Conservation (phyloP, 2,888 invertebrate genomes). For the Heliconius ismenius region DNA sequence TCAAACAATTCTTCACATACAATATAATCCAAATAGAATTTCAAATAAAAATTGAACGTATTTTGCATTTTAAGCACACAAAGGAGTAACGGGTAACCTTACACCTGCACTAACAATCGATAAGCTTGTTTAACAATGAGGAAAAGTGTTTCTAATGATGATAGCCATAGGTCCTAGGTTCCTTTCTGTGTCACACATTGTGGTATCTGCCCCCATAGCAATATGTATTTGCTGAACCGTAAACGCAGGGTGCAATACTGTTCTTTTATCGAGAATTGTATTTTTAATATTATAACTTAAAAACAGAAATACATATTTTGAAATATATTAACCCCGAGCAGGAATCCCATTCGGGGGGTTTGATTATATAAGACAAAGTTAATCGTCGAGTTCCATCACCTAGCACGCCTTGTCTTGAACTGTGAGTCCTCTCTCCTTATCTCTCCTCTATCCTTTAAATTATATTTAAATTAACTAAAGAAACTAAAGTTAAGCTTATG, state of each 20-base stretch:
- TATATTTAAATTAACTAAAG: no score
- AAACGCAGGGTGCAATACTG: constrained; percentile 35
- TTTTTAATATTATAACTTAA: neutral
- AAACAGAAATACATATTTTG: neutral
- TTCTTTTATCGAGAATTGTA: constrained; percentile 1
- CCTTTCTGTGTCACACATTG: neutral
- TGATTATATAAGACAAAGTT: no score
- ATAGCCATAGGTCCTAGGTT: constrained; percentile 12
- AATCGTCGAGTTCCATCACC: no score
- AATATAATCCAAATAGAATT: neutral
- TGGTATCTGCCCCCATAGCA: constrained; percentile 27
- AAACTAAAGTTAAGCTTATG: no score
- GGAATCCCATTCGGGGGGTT: no score
- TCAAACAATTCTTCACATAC: neutral
- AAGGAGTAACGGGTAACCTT: constrained; percentile 43
- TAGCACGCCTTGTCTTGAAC: no score
- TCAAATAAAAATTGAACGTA: neutral
- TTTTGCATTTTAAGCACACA: constrained; percentile 22
- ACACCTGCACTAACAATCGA: constrained; percentile 49
- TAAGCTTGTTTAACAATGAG: constrained; percentile 39
- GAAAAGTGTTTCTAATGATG: constrained; percentile 26
- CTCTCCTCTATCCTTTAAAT: no score
- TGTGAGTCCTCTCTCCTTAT: no score
- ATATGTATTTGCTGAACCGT: constrained; percentile 31
- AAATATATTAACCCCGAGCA: no score